These are phyloP conservation scores for Xerus inauris DNA, from an alignment of 2,113 vertebrate species.

Conservation along the genomic window DNA sequence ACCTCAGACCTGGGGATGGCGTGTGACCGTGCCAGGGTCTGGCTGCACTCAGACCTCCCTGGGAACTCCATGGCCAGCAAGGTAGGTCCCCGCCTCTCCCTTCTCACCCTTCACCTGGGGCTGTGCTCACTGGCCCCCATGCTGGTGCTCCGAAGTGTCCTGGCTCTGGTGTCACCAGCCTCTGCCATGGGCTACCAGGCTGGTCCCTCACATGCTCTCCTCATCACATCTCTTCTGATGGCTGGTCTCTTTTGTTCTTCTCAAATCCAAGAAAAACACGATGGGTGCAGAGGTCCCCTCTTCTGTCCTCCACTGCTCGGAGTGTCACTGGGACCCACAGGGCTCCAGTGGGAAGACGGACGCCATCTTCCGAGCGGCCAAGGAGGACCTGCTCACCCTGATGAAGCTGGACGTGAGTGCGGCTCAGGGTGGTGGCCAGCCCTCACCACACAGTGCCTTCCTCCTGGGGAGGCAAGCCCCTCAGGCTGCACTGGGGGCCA, in stretches of 20 bases:
- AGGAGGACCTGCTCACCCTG: slow-evolving; percentile 93
- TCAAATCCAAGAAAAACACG: slow-evolving; percentile 92
- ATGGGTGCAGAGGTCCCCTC: slow-evolving; percentile 89
- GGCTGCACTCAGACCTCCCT: slow-evolving; percentile 69
- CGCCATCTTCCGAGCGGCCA: slow-evolving; percentile 93
- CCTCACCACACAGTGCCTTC: fast-evolving
- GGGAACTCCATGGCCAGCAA: slow-evolving; percentile 83
- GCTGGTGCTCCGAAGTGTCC: neutral
- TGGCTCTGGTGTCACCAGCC: too few species aligned
- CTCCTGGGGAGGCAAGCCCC: too few species aligned
- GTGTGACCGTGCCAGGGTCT: slow-evolving; percentile 82
- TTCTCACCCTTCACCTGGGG: fast-evolving
- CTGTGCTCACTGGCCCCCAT: neutral
- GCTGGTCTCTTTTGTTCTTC: neutral
- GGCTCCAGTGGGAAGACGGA: slow-evolving; percentile 86
- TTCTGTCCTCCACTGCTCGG: slow-evolving; percentile 89
- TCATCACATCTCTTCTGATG: neutral
- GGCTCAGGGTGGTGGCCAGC: fast-evolving
- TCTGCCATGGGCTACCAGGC: too few species aligned
- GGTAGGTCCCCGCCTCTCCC: slow-evolving; percentile 80
- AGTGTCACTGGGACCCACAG: slow-evolving; percentile 82
- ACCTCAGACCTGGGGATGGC: slow-evolving; percentile 85
- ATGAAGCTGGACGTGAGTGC: slow-evolving; percentile 92
- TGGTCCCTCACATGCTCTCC: too few species aligned
- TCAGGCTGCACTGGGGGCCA: neutral